These are phyloP conservation scores for Menidia beryllina DNA, from an alignment of 2,113 vertebrate genomes.

Conservation along the genomic window DNA sequence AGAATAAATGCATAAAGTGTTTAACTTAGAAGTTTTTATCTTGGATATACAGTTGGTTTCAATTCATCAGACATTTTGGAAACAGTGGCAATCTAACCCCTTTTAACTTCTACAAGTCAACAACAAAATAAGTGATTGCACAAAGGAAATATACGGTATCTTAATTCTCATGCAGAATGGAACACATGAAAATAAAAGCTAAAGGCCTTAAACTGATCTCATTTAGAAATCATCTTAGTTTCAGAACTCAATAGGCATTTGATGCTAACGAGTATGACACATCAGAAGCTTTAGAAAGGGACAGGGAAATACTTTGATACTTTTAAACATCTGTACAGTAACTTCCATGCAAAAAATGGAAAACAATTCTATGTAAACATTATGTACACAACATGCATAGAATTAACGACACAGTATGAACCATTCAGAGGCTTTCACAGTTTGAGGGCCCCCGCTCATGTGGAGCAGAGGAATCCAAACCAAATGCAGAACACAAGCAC, in stretches of 20 bases:
- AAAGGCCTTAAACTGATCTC: not conserved
- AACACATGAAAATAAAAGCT: not conserved
- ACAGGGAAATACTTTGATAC: not conserved
- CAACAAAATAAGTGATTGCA: not conserved
- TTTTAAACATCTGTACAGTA: not conserved
- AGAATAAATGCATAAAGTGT: no score
- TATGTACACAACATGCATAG: not conserved
- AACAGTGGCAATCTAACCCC: no score
- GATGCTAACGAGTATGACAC: not conserved
- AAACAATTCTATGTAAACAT: conserved; percentile 13
- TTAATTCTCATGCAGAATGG: not conserved
- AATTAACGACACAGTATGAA: no score
- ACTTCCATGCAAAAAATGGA: not conserved
- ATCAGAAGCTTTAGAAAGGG: not conserved
- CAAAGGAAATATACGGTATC: not conserved
- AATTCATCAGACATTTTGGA: not conserved
- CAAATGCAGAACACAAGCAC: not conserved
- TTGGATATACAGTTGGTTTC: no score
- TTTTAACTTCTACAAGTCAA: not conserved
- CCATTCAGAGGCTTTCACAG: not conserved
- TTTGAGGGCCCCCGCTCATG: not conserved
- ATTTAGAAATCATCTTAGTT: not conserved
- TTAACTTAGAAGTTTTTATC: no score
- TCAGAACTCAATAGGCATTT: not conserved
- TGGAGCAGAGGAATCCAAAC: not conserved